Percentiles rank a stretch among this genome's conserved stretches.
Conservation (phyloP, 2,888 invertebrate genomes). For the Caenorhabditis sp. region DNA sequence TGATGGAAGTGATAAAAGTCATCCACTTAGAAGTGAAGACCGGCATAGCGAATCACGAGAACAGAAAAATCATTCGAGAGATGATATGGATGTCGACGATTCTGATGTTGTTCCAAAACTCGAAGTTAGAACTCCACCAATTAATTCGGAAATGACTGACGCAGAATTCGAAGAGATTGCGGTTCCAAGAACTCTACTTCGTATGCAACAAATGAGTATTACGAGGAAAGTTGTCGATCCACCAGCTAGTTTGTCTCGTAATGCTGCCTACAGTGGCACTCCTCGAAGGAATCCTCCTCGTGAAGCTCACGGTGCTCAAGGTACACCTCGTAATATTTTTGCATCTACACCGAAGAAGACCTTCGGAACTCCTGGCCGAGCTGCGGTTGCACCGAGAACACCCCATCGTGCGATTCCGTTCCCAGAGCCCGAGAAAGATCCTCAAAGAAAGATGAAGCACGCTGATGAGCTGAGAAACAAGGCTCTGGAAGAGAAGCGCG, state of each 20-base stretch:
- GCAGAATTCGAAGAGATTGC: constrained; percentile 30
- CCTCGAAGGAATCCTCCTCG: constrained; percentile 29
- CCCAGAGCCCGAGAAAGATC: neutral
- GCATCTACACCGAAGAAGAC: neutral
- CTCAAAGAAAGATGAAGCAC: constrained; percentile 34
- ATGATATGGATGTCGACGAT: constrained; percentile 10
- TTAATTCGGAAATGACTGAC: constrained; percentile 41
- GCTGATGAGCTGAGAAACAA: constrained; percentile 30
- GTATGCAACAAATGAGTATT: constrained; percentile 49
- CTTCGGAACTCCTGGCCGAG: constrained; percentile 1
- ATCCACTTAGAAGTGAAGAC: neutral
- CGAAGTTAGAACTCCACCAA: constrained; percentile 24
- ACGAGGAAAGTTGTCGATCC: constrained; percentile 13
- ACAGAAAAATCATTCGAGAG: neutral
- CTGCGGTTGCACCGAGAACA: constrained; percentile 11
- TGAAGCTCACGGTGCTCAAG: constrained; percentile 7
- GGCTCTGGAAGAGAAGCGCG: constrained; percentile 41
- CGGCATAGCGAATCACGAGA: neutral
- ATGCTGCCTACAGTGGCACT: constrained; percentile 7
- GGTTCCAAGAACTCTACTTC: constrained; percentile 20
- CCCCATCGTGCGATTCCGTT: constrained; percentile 15
- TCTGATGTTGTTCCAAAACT: neutral
- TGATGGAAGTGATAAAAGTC: neutral
- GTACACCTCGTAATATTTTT: constrained; percentile 48
- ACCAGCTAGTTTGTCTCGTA: neutral